A percentile compares a stretch with the other conserved stretches of the same genome.
Evolutionary conservation across 2,888 invertebrate genomes (phyloP).

Genomic region (Trachelus tabidus): DNA sequence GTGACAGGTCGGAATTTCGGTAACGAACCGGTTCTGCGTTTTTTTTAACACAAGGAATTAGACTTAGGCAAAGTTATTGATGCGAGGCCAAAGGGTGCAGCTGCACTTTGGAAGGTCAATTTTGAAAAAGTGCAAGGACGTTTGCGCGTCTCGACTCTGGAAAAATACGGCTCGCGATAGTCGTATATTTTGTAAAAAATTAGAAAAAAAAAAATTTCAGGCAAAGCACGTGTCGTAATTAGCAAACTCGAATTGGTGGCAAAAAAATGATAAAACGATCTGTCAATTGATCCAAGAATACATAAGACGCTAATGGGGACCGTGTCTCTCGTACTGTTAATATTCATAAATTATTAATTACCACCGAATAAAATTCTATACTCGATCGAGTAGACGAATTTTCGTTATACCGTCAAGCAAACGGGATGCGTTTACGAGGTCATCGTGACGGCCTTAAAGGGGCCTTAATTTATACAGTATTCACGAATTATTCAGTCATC

Average conservation of each 20-base stretch:
- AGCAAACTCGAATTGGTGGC: background rate
- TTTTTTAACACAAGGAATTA: background rate
- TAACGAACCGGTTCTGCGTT: background rate
- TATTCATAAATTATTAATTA: background rate
- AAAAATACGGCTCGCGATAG: background rate
- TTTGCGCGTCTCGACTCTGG: background rate
- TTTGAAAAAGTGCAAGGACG: background rate
- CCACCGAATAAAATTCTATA: background rate
- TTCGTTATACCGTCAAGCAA: background rate
- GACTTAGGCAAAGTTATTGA: background rate
- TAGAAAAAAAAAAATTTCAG: background rate
- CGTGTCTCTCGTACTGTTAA: background rate
- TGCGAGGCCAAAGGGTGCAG: background rate
- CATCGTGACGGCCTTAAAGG: background rate
- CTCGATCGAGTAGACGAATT: background rate
- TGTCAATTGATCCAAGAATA: too few species aligned
- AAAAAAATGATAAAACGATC: background rate
- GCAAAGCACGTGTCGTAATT: background rate
- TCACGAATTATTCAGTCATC: conserved; percentile 1
- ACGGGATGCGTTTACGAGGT: background rate
- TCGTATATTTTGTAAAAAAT: background rate
- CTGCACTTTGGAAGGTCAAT: background rate
- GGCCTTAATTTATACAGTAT: background rate
- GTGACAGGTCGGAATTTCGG: background rate
- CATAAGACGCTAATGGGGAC: background rate